These are phyloP conservation scores for Polylopha cassiicola DNA, from an alignment of 2,888 invertebrate species.

Conservation along the genomic window DNA sequence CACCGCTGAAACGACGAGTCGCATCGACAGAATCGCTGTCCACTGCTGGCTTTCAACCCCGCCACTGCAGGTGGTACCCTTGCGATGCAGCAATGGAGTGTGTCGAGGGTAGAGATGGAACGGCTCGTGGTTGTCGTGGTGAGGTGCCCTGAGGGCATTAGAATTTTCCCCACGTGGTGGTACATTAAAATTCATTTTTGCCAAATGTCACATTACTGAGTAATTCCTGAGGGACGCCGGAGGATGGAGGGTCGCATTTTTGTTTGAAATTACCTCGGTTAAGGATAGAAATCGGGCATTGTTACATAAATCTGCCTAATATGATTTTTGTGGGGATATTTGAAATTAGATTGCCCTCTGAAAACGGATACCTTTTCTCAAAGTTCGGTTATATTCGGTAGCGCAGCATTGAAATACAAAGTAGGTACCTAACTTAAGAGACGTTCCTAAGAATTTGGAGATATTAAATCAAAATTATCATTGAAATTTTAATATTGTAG, in stretches of 20 bases:
- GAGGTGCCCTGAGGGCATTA: slow-evolving; percentile 18
- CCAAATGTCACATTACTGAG: slow-evolving; percentile 43
- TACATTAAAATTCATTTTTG: slow-evolving; percentile 49
- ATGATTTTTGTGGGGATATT: too few relatives aligned
- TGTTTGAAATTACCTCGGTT: slow-evolving; percentile 26
- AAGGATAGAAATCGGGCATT: slow-evolving; percentile 22
- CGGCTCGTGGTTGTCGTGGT: slow-evolving; percentile 3
- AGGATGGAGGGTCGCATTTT: slow-evolving; percentile 27
- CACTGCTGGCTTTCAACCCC: not conserved
- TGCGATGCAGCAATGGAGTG: not conserved
- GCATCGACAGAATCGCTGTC: not conserved
- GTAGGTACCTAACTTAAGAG: too few relatives aligned
- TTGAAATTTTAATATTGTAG: too few relatives aligned
- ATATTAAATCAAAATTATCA: too few relatives aligned
- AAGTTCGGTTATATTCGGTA: too few relatives aligned
- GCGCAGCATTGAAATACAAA: too few relatives aligned
- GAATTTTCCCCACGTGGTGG: slow-evolving; percentile 26
- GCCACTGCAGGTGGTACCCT: not conserved
- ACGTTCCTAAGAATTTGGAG: too few relatives aligned
- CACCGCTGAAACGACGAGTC: not conserved
- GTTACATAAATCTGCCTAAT: too few relatives aligned
- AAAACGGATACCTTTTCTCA: too few relatives aligned
- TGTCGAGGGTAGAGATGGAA: not conserved
- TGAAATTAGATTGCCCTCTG: too few relatives aligned
- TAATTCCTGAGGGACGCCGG: slow-evolving; percentile 31